Conservation (phyloP, 2,888 invertebrate genomes). For the Erpobdella octoculata region DNA sequence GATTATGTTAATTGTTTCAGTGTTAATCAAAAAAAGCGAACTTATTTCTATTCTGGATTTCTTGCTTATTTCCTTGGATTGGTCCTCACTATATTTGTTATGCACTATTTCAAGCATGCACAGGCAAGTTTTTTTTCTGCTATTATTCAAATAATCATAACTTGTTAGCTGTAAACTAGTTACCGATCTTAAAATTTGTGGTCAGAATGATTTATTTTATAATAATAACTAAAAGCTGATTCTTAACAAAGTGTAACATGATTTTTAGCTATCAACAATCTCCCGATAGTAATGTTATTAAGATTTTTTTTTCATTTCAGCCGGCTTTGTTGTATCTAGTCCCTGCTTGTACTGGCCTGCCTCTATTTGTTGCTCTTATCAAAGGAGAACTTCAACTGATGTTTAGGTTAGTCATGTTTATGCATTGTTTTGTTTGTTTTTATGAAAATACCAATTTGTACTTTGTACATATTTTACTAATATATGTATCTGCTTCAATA, state of each 20-base stretch:
- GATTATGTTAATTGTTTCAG: constrained; percentile 40
- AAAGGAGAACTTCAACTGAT: constrained; percentile 81
- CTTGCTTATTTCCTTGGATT: constrained; percentile 86
- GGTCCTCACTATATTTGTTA: constrained; percentile 85
- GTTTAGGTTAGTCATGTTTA: constrained; percentile 63
- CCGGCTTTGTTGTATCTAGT: constrained; percentile 94
- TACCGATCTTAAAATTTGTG: too few relatives aligned
- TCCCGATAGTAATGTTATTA: too few relatives aligned
- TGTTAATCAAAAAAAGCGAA: constrained; percentile 44
- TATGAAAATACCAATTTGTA: background rate
- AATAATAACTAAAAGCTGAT: too few relatives aligned
- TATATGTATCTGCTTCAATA: background rate
- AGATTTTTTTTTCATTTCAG: too few relatives aligned
- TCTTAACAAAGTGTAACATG: too few relatives aligned
- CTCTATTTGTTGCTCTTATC: constrained; percentile 74
- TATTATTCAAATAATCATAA: too few relatives aligned
- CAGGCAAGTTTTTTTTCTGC: constrained; percentile 48
- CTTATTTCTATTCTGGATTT: constrained; percentile 76
- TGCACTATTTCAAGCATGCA: constrained; percentile 96
- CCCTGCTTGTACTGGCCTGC: constrained; percentile 86
- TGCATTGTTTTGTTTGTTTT: too few relatives aligned
- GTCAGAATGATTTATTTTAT: too few relatives aligned
- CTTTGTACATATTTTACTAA: too few relatives aligned
- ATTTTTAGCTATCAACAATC: too few relatives aligned
- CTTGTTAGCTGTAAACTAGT: too few relatives aligned